Evolutionary conservation across 2,113 vertebrate species (phyloP).

Genomic region (Chascanopsetta lugubris): DNA sequence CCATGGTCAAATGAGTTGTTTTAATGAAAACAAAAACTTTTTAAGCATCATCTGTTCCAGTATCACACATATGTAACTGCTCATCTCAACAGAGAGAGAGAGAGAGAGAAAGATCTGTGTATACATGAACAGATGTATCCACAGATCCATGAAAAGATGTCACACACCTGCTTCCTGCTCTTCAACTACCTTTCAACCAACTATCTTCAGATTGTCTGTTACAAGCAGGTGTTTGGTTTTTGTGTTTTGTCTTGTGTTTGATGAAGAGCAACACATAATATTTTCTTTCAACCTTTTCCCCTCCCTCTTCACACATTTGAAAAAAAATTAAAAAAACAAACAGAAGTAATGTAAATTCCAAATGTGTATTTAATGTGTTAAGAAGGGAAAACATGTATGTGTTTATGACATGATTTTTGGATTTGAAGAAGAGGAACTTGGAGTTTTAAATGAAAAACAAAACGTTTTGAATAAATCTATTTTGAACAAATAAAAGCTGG

Average conservation of each 20-base stretch:
- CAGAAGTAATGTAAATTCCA: background rate
- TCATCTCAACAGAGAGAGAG: too few relatives aligned
- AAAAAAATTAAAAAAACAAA: conserved; percentile 35
- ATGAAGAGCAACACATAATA: conserved; percentile 2
- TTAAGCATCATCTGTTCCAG: background rate
- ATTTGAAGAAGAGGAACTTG: conserved; percentile 14
- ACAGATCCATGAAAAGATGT: background rate
- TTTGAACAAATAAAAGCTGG: conserved; percentile 28
- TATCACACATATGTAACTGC: conserved; percentile 2
- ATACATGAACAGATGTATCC: conserved; percentile 16
- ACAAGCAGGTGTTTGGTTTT: conserved; percentile 29
- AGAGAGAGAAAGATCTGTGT: too few relatives aligned
- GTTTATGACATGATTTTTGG: conserved; percentile 9
- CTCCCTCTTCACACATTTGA: background rate
- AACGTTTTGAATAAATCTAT: conserved; percentile 54
- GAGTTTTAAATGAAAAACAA: conserved; percentile 10
- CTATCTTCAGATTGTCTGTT: conserved; percentile 17
- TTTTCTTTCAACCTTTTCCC: too few relatives aligned
- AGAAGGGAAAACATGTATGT: conserved; percentile 6
- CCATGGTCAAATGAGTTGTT: too few relatives aligned
- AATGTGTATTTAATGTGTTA: conserved; percentile 30
- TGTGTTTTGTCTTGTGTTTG: background rate
- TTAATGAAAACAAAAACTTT: too few relatives aligned
- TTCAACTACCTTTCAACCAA: conserved; percentile 16
- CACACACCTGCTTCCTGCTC: conserved; percentile 67